phyloP scores from a whole-genome alignment of 2,113 vertebrate genomes.

The Ailuropoda melanoleuca region DNA sequence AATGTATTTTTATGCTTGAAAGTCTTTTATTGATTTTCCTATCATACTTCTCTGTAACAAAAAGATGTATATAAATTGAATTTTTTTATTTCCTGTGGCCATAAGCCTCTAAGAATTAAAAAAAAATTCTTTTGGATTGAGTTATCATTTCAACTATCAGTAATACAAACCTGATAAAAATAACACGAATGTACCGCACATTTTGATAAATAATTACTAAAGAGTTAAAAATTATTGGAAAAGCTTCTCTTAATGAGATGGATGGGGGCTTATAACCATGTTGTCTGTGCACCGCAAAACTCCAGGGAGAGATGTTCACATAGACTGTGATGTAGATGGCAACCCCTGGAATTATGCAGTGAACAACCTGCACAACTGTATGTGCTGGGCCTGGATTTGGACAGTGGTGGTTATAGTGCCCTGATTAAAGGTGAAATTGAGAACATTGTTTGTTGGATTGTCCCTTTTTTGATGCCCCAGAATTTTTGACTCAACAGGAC shows the following conservation, averaged over 20 bases:
- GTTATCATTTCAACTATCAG: conserved; percentile 42
- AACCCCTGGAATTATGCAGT: background rate
- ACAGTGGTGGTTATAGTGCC: background rate
- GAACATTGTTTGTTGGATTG: background rate
- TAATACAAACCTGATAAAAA: conserved; percentile 45
- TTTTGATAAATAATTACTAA: conserved; percentile 35
- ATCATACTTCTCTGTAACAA: conserved; percentile 66
- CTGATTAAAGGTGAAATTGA: conserved; percentile 19
- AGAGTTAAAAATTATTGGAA: background rate
- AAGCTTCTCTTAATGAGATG: background rate
- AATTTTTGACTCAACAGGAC: background rate
- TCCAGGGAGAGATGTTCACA: background rate
- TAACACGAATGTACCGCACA: background rate
- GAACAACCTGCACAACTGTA: background rate
- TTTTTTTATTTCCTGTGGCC: conserved; percentile 43
- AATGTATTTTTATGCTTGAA: conserved; percentile 79
- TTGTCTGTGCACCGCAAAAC: background rate
- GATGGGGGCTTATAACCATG: background rate
- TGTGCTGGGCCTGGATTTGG: background rate
- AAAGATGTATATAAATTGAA: conserved; percentile 72
- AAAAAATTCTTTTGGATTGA: conserved; percentile 42
- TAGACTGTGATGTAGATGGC: background rate
- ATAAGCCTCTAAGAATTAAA: conserved; percentile 52
- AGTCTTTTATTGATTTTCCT: conserved; percentile 78
- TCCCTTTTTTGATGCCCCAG: background rate